These are phyloP conservation scores for Lonchura striata DNA, from an alignment of 2,113 vertebrate species.

Conservation along the genomic window DNA sequence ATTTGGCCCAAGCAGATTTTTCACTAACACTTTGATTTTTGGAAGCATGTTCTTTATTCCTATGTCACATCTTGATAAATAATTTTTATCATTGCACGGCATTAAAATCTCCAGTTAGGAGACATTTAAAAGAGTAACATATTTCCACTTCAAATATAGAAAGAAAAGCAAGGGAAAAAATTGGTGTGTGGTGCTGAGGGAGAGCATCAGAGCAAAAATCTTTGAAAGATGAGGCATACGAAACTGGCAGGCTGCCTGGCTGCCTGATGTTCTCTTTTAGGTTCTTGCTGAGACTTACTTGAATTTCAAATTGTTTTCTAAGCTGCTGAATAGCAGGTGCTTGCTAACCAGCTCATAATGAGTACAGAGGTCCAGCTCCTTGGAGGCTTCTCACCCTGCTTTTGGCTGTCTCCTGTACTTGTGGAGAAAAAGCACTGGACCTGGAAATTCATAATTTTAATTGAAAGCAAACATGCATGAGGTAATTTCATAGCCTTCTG, in stretches of 20 bases:
- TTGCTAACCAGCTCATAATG: neutral
- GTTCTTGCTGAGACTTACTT: neutral
- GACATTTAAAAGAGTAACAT: neutral
- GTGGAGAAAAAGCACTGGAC: neutral
- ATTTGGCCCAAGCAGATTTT: neutral
- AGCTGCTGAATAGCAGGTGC: neutral
- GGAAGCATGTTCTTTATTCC: neutral
- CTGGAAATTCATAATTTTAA: neutral
- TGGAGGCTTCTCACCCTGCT: neutral
- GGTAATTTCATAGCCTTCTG: neutral
- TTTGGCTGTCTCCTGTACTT: neutral
- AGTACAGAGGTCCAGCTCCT: neutral
- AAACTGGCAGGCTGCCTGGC: neutral
- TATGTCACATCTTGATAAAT: neutral
- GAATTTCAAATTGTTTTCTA: conserved; percentile 33
- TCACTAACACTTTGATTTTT: neutral
- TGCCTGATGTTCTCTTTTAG: neutral
- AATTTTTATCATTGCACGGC: neutral
- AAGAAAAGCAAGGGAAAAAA: neutral
- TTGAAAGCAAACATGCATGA: neutral
- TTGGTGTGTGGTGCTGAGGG: neutral
- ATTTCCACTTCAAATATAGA: neutral
- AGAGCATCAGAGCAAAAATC: neutral
- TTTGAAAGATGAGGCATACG: neutral
- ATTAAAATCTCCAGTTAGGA: neutral